These are phyloP conservation scores for Tokudaia muenninki DNA, from an alignment of 2,797 vertebrate species.

Conservation along the genomic window DNA sequence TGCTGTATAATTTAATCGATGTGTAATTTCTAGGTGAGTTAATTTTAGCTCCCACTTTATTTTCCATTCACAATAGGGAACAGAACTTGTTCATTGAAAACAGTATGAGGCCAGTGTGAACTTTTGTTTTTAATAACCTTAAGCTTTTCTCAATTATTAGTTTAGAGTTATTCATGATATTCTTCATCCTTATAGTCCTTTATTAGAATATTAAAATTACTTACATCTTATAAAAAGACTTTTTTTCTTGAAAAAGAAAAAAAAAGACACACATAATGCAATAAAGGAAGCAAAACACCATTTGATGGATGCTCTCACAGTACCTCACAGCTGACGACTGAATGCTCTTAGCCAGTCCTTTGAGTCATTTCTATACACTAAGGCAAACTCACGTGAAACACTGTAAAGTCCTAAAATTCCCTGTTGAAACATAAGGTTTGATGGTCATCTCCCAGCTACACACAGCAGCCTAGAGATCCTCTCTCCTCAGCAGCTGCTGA, in stretches of 20 bases:
- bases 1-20: background rate
- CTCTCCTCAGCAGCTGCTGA: constrained; percentile 62
- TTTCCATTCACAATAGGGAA: background rate
- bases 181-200: background rate
- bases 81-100: constrained; percentile 32
- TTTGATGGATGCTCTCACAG: background rate
- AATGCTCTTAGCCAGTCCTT: background rate
- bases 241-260: constrained; percentile 12
- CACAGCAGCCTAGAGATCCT: background rate
- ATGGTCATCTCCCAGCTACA: fast-evolving
- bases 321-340: background rate
- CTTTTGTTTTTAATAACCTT: constrained; percentile 17
- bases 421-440: background rate
- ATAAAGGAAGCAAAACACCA: background rate
- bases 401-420: constrained; percentile 18
- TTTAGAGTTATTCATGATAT: constrained; percentile 16
- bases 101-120: background rate
- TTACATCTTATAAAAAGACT: background rate
- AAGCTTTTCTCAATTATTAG: constrained; percentile 3
- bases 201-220: constrained; percentile 34
- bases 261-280: background rate
- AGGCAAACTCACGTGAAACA: constrained; percentile 20
- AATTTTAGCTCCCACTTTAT: constrained; percentile 3
- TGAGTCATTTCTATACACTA: background rate
- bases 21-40: background rate